A percentile compares a stretch with the other conserved stretches of the same genome.
Evolutionary conservation across 1,140 invertebrate species (phyloP).

Genomic region (Phenacoccus solenopsis): DNA sequence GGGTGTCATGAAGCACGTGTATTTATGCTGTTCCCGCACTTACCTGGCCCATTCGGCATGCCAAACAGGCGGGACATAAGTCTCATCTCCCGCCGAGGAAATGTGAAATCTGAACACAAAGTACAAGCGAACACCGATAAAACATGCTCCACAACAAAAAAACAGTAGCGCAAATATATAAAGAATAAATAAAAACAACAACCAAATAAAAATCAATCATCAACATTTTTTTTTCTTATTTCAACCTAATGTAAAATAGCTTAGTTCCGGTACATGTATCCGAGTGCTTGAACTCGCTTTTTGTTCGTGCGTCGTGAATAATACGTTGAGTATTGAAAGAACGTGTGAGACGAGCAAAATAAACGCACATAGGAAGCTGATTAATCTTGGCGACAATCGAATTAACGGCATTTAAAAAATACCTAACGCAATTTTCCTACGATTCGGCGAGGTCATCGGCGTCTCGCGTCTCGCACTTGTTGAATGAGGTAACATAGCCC

Average conservation of each 20-base stretch:
- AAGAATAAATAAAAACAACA: conserved; percentile 4
- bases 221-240: too few relatives aligned
- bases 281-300: background rate
- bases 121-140: conserved; percentile 18
- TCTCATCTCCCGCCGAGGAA: conserved; percentile 24
- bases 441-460: too few relatives aligned
- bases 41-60: conserved; percentile 46
- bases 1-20: background rate
- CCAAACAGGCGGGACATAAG: conserved; percentile 40
- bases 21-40: conserved; percentile 33
- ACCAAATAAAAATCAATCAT: conserved; percentile 16
- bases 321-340: background rate
- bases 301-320: background rate
- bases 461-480: background rate
- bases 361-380: background rate
- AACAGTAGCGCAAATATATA: conserved; percentile 17
- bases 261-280: background rate
- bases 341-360: background rate
- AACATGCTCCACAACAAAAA: conserved; percentile 22
- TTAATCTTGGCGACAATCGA: too few relatives aligned
- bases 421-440: too few relatives aligned
- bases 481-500: too few relatives aligned
- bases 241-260: background rate
- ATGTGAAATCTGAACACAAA: conserved; percentile 26
- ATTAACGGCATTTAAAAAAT: too few relatives aligned